A percentile compares a stretch with the other conserved stretches of the same genome.
These are phyloP conservation scores for Hoplostethus atlanticus DNA, from an alignment of 2,797 vertebrate genomes.

Conservation along the genomic window DNA sequence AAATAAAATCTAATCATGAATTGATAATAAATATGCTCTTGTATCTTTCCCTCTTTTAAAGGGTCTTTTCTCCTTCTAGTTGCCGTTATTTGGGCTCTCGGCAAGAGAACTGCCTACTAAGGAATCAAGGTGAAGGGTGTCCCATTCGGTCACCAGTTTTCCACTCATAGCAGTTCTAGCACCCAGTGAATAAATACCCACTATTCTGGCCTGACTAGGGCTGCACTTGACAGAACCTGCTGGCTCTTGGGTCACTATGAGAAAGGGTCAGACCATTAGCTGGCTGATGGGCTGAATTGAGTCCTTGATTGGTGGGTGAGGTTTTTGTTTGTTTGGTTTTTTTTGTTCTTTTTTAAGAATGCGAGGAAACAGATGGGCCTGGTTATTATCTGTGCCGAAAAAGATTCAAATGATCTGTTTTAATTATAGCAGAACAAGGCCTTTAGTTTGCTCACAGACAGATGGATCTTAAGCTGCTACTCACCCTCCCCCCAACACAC, in stretches of 20 bases:
- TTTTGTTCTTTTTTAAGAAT: not conserved
- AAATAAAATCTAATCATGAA: conserved; percentile 65
- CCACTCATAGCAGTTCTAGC: conserved; percentile 31
- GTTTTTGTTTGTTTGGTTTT: not conserved
- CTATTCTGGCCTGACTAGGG: conserved; percentile 18
- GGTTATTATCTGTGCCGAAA: conserved; percentile 40
- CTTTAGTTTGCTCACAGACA: conserved; percentile 54
- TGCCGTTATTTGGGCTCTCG: not conserved
- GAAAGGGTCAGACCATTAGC: conserved; percentile 38
- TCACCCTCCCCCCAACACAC: conserved; percentile 25
- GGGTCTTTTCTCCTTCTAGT: not conserved
- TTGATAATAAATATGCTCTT: conserved; percentile 1
- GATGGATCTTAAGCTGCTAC: conserved; percentile 65
- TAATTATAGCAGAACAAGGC: conserved; percentile 62
- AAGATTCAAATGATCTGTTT: conserved; percentile 57
- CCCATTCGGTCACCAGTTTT: conserved; percentile 35
- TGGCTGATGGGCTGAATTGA: conserved; percentile 50
- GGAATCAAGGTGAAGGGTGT: not conserved
- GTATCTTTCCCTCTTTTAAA: conserved; percentile 2
- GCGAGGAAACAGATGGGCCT: conserved; percentile 13
- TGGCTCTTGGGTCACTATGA: conserved; percentile 1
- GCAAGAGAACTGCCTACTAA: conserved; percentile 1
- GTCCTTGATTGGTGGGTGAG: conserved; percentile 44
- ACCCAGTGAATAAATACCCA: conserved; percentile 47
- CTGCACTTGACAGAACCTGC: conserved; percentile 33